These are phyloP conservation scores for Thalassoma bifasciatum DNA, from an alignment of 2,113 vertebrate species.

Conservation along the genomic window DNA sequence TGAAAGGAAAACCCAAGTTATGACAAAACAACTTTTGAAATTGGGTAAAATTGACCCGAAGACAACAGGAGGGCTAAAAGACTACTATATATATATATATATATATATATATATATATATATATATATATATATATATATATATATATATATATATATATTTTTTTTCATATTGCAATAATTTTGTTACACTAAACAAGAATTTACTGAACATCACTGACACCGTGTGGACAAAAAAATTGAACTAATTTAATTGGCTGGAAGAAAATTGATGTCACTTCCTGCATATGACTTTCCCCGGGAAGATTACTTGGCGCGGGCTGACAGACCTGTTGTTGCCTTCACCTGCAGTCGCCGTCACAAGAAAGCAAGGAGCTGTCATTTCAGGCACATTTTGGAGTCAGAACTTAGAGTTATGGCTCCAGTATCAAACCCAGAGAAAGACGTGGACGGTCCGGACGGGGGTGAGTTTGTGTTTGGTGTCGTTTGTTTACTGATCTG, in stretches of 20 bases:
- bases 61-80: too few relatives aligned
- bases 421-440: slow-evolving; percentile 81
- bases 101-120: too few relatives aligned
- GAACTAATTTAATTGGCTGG: slow-evolving; percentile 36
- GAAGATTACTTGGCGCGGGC: slow-evolving; percentile 82
- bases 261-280: slow-evolving; percentile 65
- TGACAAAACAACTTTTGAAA: too few relatives aligned
- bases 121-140: too few relatives aligned
- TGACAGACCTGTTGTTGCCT: slow-evolving; percentile 66
- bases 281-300: slow-evolving; percentile 82
- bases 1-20: too few relatives aligned
- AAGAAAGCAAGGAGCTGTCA: slow-evolving; percentile 9
- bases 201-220: slow-evolving; percentile 32
- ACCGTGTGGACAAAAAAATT: background rate
- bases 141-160: too few relatives aligned
- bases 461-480: slow-evolving; percentile 64
- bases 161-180: too few relatives aligned
- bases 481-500: background rate
- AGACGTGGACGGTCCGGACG: slow-evolving; percentile 67
- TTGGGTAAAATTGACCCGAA: too few relatives aligned
- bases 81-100: too few relatives aligned
- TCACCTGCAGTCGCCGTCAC: background rate
- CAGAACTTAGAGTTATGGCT: slow-evolving; percentile 65
- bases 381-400: background rate
- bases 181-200: background rate